Evolutionary conservation across 1,140 invertebrate genomes (phyloP), one percentile per base, ranked within the genome.

Genomic region (Pissodes strobi): DNA sequence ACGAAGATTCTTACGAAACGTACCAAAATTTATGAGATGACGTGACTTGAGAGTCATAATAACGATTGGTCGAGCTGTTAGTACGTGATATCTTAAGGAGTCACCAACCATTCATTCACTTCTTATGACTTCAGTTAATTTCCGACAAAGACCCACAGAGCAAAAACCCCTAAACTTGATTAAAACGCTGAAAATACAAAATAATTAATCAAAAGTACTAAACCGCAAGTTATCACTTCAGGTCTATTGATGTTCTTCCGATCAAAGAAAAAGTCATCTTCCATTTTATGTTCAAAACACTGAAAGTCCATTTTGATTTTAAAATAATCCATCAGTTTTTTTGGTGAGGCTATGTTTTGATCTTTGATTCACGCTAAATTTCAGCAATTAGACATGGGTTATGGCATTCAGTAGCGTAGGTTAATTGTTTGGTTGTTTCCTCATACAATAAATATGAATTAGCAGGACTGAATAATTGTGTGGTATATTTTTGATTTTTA

Each of bases 191-290:
- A 15, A 49, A 49, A 49, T 49, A 4, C 46, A 49, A 49, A 49
- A 49, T 49, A 49, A 49, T 49, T 21, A 49, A 17, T 49, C 46
- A 21, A 49, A 49, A 49, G 46, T 49, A 22, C 46, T 49, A 9
- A 25, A 49, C 46, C 46, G 46, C 46, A 49, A 49, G 9, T 49
- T 49, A 49, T 49, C 46, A 49, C 46, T 22, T 49, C 22, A 12
- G 25, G 19, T 49, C 22, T 22, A 49, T 49, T 49, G 46, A 49
- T 49, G 46, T 49, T 49, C 18, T 25, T 3, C 46, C 46, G 46
- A 23, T 49, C 46, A 49, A 49, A 22, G 46, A 49, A 49, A 49
- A 49, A 49, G 46, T 49, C 46, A 49, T 49, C 46, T 22, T 49
- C 46, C 46, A 49, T 49, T 25, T 49, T 22, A 17, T 49, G 12